These are phyloP conservation scores for Pseudotriccus pelzelni DNA, from an alignment of 2,797 vertebrate species.

Conservation along the genomic window DNA sequence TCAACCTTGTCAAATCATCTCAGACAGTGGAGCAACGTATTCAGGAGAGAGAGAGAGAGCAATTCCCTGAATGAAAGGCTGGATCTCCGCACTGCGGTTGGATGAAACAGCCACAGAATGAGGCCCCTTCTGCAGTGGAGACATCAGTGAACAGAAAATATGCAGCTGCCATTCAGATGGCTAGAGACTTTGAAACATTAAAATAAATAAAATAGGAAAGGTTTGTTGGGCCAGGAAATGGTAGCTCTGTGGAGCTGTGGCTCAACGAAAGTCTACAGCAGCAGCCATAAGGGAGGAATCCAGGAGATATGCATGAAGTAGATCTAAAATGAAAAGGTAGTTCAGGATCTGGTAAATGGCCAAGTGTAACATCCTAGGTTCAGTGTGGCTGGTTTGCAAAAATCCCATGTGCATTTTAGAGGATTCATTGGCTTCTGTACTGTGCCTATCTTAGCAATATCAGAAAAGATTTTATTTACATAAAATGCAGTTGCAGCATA, in stretches of 20 bases:
- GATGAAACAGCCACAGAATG: not conserved
- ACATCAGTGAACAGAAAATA: not conserved
- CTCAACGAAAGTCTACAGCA: not conserved
- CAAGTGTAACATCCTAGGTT: not conserved
- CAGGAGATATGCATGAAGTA: not conserved
- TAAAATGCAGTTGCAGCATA: not conserved
- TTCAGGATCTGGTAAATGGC: not conserved
- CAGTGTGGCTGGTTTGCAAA: not conserved
- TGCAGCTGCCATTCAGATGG: not conserved
- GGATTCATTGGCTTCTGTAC: not conserved
- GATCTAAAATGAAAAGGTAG: not conserved
- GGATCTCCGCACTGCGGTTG: rapidly evolving
- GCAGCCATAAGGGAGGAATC: not conserved
- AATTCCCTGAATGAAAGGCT: not conserved
- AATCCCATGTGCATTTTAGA: not conserved
- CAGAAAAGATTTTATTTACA: not conserved
- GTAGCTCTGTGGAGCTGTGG: not conserved
- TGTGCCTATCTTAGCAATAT: not conserved
- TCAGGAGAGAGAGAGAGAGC: not conserved
- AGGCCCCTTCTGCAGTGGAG: not conserved
- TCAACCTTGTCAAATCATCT: not conserved
- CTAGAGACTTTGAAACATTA: not conserved
- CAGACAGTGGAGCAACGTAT: not conserved
- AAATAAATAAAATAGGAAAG: not conserved
- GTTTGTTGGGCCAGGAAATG: not conserved